phyloP scores from a whole-genome alignment of 2,888 invertebrate genomes.

The Dynastes hyllus region DNA sequence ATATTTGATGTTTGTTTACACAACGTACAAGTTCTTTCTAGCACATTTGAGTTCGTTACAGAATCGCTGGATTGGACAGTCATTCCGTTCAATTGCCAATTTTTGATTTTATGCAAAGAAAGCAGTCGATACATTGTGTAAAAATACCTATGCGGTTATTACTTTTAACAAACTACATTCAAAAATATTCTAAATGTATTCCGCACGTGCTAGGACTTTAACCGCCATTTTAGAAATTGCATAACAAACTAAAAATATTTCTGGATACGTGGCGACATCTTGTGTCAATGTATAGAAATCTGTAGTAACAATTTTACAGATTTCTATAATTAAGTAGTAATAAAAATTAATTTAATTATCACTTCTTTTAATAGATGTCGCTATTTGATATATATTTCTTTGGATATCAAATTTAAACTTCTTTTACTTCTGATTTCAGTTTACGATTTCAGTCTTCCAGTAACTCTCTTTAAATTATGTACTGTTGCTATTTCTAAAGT shows the following conservation, averaged over 20 bases:
- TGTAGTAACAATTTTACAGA: background rate
- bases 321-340: background rate
- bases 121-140: constrained; percentile 63
- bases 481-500: constrained; percentile 22
- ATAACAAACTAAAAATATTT: constrained; percentile 5
- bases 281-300: background rate
- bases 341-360: background rate
- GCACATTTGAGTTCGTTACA: constrained; percentile 46
- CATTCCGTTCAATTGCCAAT: constrained; percentile 61
- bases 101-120: constrained; percentile 60
- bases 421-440: background rate
- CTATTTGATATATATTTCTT: background rate
- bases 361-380: constrained; percentile 4
- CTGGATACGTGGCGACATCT: background rate
- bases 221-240: constrained; percentile 45
- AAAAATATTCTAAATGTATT: constrained; percentile 7
- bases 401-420: constrained; percentile 37
- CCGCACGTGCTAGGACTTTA: constrained; percentile 34
- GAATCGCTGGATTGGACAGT: constrained; percentile 56
- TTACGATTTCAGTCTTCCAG: constrained; percentile 25
- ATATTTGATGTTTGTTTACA: constrained; percentile 65
- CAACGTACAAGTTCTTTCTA: constrained; percentile 63
- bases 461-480: constrained; percentile 36
- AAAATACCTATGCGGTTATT: constrained; percentile 44
- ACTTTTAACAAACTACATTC: constrained; percentile 53